These are phyloP conservation scores for Apeira syringaria DNA, from an alignment of 2,888 invertebrate species.

Conservation along the genomic window DNA sequence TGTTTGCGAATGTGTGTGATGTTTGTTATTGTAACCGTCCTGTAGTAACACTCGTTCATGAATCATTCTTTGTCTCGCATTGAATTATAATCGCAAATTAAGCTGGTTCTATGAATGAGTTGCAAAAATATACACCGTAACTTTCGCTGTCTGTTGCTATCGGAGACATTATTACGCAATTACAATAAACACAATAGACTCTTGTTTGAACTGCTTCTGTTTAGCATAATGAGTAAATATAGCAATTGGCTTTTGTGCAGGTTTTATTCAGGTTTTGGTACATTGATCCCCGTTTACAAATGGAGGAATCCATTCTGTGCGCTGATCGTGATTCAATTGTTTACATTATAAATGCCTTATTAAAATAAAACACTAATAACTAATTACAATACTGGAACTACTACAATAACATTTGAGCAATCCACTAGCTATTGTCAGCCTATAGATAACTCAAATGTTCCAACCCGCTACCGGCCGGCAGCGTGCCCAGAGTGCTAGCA, in stretches of 20 bases:
- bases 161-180: conserved; percentile 16
- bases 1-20: conserved; percentile 67
- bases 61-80: conserved; percentile 48
- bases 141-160: conserved; percentile 21
- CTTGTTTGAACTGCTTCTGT: not conserved
- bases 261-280: conserved; percentile 5
- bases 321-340: conserved; percentile 57
- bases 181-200: conserved; percentile 13
- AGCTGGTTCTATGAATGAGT: conserved; percentile 28
- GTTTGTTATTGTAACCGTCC: conserved; percentile 49
- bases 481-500: too few species aligned
- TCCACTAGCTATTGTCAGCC: too few species aligned
- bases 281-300: conserved; percentile 16
- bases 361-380: too few species aligned
- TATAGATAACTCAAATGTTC: too few species aligned
- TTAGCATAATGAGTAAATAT: conserved; percentile 7
- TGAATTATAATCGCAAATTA: conserved; percentile 42
- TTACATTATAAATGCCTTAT: too few species aligned
- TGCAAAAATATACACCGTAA: conserved; percentile 17
- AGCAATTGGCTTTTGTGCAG: not conserved
- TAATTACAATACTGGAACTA: too few species aligned
- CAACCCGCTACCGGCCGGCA: too few species aligned
- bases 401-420: too few species aligned
- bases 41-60: conserved; percentile 40
- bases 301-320: conserved; percentile 27